Evolutionary conservation across 2,113 vertebrate species (phyloP), one percentile per base, ranked within the genome.

Genomic region (Nothoprocta perdicaria): DNA sequence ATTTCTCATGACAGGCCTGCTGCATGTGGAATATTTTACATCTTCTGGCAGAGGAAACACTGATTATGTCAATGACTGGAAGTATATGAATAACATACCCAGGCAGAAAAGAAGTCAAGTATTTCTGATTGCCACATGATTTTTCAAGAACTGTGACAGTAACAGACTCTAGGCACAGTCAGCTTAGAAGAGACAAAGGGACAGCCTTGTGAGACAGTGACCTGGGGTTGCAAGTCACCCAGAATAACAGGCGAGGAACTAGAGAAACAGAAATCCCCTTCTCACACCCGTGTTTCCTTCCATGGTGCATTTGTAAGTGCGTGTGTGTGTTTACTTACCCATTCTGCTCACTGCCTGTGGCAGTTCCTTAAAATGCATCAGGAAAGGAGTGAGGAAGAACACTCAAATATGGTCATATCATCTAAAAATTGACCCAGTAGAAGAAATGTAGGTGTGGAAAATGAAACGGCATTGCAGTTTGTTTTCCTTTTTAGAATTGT

Each of bases 1-100:
- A 76, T 27, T 83, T 85, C 82, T 50, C 88, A 88, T 80, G 68
- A 80, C 57, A 96, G 72, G 26, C 67, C 72, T 68, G 61, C 22
- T 89, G n/a, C 86, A 80, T 4, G 29, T 60, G 86, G 27, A 80
- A 79, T 19, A 84, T 65, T n/a, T 91, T 61, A 52, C 6, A 29
- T 78, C 79, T 92, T 74, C 41, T 14, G 85, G 31, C 26, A 22
- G 45, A 90, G 84, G 55, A 85, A 86, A 90, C 31, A 35, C 50
- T 52, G 31, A 85, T 67, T 85, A 78, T 83, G 61, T 40, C 76
- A 83, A 65, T 31, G 35, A 80, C 33, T 40, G 21, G 50, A 90
- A 80, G 55, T 17, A 9, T 29, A 90, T 78, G 29, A 83, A 68
- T 63, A 88, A 62, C 24, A 57, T 17, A 84, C 6, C 58, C 35